Evolutionary conservation across 1,140 invertebrate genomes (phyloP), one percentile per base, ranked within the genome.

Genomic region (Pseudoatta argentina): DNA sequence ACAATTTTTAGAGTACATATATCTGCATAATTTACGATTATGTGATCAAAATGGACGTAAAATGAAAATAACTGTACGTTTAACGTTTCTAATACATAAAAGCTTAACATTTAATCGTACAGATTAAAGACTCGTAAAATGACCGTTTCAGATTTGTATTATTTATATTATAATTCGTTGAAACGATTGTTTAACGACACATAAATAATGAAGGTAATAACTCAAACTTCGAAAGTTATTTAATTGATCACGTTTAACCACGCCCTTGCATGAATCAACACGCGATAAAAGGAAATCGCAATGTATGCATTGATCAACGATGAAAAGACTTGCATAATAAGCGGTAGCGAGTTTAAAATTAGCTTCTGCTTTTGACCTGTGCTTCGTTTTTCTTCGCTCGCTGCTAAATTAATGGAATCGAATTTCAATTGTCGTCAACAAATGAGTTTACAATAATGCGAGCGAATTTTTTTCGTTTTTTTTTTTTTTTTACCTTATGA

Each of bases 291-390:
- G 30, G 30, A 57, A 71, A 51, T 69, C 21, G 21, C 59, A 30
- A 51, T 16, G 67, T 59, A 44, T 61, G 24, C 86, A 34, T 66
- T 78, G 72, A 86, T 61, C 55, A 12, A 14, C 8, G 24, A 30
- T 30, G 59, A 85, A 85, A 53, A 51, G 21, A 30, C 72, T 85
- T 75, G 82, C 75, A 57, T 88, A 89, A 89, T 85, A 57, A 88
- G 61, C 16, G 61, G n/a, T 39, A 27, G 4, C 71, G 14, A 16
- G 10, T 82, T 79, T 89, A 89, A 89, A 89, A 89, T 89, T 89
- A 89, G 63, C 39, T 18, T n/a, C 39, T 79, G 72, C 44, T 86
- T 44, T 85, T 89, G 87, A 89, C 87, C 85, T 77, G 77, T 77
- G 87, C 76, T 66, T 30, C 44, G 53, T 66, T 69, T 48, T 86